Evolutionary conservation across 2,113 vertebrate genomes (phyloP).

Genomic region (Sinocyclocheilus grahami): DNA sequence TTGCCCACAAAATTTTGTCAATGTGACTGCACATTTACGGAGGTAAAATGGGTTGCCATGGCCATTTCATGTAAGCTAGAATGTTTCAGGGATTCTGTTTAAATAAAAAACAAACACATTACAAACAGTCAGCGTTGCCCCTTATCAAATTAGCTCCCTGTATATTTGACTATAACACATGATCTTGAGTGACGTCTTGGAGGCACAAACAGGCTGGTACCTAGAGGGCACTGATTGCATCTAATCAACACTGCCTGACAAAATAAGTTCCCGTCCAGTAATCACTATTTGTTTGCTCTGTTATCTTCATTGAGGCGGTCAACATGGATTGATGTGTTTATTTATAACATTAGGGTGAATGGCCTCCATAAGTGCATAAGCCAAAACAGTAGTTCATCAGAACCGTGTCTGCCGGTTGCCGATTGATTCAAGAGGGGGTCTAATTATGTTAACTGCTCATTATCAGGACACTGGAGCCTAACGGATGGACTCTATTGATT

Average conservation of each 20-base stretch:
- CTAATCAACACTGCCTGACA: constrained; percentile 12
- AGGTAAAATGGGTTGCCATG: not conserved
- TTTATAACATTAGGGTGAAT: constrained; percentile 20
- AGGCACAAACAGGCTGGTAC: not conserved
- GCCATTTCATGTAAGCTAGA: not conserved
- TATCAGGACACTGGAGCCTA: constrained; percentile 44
- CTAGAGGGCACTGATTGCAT: constrained; percentile 6
- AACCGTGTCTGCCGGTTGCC: not conserved
- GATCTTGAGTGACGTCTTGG: not conserved
- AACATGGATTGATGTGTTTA: constrained; percentile 40
- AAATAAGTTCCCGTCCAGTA: constrained; percentile 5
- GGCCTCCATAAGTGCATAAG: constrained; percentile 18
- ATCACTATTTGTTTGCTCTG: constrained; percentile 30
- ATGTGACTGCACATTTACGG: not conserved
- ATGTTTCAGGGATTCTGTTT: not conserved
- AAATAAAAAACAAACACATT: not conserved
- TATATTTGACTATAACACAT: not conserved
- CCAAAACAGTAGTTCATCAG: constrained; percentile 36
- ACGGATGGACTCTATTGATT: constrained; percentile 47
- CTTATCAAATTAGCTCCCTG: constrained; percentile 10
- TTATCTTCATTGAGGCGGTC: constrained; percentile 22
- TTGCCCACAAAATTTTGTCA: not conserved
- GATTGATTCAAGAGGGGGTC: constrained; percentile 46
- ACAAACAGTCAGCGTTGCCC: not conserved
- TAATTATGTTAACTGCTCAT: constrained; percentile 51